phyloP scores from a whole-genome alignment of 2,888 invertebrate genomes.

The Tenthredo amoena region DNA sequence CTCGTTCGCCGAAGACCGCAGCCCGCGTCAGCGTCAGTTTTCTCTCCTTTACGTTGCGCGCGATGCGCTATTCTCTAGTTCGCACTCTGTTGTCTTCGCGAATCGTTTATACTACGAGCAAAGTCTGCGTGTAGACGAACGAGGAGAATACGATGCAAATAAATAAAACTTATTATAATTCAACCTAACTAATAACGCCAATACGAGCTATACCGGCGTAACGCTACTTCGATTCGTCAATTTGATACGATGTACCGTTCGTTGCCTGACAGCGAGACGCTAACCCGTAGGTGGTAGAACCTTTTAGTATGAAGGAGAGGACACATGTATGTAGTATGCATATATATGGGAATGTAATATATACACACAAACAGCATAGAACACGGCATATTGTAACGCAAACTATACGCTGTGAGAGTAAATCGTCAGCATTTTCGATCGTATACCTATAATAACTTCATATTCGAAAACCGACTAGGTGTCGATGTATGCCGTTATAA shows the following conservation, averaged over 20 bases:
- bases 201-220: neutral
- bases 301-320: neutral
- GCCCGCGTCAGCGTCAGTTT: slow-evolving; percentile 13
- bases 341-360: neutral
- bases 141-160: neutral
- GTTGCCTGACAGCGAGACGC: neutral
- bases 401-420: neutral
- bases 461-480: neutral
- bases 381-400: neutral
- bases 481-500: neutral
- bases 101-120: neutral
- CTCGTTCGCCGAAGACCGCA: slow-evolving; percentile 21
- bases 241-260: neutral
- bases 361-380: neutral
- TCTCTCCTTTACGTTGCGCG: slow-evolving; percentile 15
- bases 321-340: neutral
- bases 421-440: neutral
- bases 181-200: neutral
- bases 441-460: neutral
- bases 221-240: neutral
- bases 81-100: neutral
- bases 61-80: neutral
- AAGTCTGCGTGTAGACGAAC: neutral
- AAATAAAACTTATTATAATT: neutral
- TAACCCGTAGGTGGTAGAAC: neutral